Evolutionary conservation across 2,797 vertebrate species (phyloP), one percentile per base, ranked within the genome.

Genomic region (Meda fulgida): DNA sequence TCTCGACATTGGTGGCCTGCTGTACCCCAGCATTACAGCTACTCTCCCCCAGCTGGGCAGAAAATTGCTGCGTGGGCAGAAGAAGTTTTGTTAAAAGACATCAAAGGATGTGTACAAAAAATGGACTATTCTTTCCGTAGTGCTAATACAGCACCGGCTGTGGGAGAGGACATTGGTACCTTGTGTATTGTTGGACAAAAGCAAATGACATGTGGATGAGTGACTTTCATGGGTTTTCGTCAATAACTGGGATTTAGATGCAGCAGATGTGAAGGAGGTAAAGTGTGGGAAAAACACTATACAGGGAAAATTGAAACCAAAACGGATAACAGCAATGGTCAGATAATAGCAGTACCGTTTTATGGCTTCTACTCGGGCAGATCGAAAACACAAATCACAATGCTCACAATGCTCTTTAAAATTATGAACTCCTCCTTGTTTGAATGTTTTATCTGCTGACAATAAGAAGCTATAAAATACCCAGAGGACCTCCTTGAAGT

Each of bases 101-200:
- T 71, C 66, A 48, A 78, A 78, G 83, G 18, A 78, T 84, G 29
- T 84, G 83, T 46, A 63, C 51, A 9, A 7, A 78, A 76, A 31
- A 78, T 51, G 46, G 23, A 43, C 13, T 58, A 31, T 77, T 26
- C 36, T 58, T 78, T 78, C 31, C 60, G 5, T 18, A 58, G 46
- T 77, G 65, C 51, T 81, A 78, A 46, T 78, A 70, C 51, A 43
- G 80, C 48, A 48, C 66, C n/a, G 26, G 71, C 63, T 66, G 58
- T 53, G 38, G 48, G 46, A 65, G 16, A 63, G 29, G 43, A 71
- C 14, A 38, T n/a, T 67, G 78, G 63, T 72, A n/a, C 40, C 73
- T 88, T 81, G 78, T 71, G 58, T 53, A 70, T 43, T 58, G 55
- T 23, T 67, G 85, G 81, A 79, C 81, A 87, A 87, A 85, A 89